phyloP scores from a whole-genome alignment of 1,140 invertebrate species.

The Tribolium madens region DNA sequence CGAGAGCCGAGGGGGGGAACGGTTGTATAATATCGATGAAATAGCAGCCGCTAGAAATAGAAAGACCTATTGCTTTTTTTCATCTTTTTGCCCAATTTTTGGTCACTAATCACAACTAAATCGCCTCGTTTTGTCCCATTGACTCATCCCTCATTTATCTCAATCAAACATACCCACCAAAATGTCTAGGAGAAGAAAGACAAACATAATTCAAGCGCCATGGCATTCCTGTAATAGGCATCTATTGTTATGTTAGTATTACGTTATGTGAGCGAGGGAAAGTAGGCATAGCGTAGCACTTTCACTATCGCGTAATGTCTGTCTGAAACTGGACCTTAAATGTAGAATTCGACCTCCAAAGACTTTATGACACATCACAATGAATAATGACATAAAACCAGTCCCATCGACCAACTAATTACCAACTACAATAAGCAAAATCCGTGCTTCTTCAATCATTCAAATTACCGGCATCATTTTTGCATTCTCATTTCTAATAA shows the following conservation, averaged over 20 bases:
- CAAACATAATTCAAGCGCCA: background rate
- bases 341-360: constrained; percentile 52
- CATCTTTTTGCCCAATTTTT: background rate
- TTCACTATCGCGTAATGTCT: constrained; percentile 65
- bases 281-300: constrained; percentile 64
- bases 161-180: too few relatives aligned
- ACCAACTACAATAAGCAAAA: too few relatives aligned
- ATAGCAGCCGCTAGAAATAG: constrained; percentile 55
- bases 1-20: constrained; percentile 52
- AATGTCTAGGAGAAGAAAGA: background rate
- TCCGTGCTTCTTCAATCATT: too few relatives aligned
- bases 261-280: constrained; percentile 63
- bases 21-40: constrained; percentile 64
- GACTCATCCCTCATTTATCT: too few relatives aligned
- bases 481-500: too few relatives aligned
- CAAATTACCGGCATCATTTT: too few relatives aligned
- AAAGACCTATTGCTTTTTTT: constrained; percentile 31
- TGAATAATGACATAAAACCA: background rate
- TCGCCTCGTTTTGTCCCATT: too few relatives aligned
- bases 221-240: constrained; percentile 56
- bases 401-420: background rate
- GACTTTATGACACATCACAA: background rate
- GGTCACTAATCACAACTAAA: too few relatives aligned
- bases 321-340: constrained; percentile 54
- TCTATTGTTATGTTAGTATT: constrained; percentile 62